Percentiles rank a stretch among this genome's conserved stretches.
These are phyloP conservation scores for Parasteatoda tepidariorum DNA, from an alignment of 1,140 invertebrate species.

Conservation along the genomic window DNA sequence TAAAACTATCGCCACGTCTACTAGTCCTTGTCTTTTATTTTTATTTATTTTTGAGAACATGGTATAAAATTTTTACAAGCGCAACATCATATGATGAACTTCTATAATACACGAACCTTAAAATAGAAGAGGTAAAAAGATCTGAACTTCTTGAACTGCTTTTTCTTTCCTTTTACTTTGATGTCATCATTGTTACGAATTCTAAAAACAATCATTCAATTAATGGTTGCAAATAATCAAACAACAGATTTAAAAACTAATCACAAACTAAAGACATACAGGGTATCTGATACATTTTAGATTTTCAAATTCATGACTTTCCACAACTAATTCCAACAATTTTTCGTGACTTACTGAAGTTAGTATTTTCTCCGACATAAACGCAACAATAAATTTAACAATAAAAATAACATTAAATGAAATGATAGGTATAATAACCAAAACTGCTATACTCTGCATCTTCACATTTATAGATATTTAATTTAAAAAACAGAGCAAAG, in stretches of 20 bases:
- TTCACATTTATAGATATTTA: too few relatives aligned
- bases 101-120: conserved; percentile 47
- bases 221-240: too few relatives aligned
- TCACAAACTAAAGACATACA: too few relatives aligned
- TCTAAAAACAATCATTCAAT: conserved; percentile 82
- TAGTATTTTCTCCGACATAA: background rate
- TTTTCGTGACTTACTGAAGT: background rate
- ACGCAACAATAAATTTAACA: background rate
- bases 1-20: conserved; percentile 29
- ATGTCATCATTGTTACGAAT: conserved; percentile 99
- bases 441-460: too few relatives aligned
- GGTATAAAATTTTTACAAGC: conserved; percentile 52
- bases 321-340: background rate
- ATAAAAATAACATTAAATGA: too few relatives aligned
- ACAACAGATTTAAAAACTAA: background rate
- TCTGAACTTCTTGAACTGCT: conserved; percentile 47
- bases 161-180: conserved; percentile 80
- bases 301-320: background rate
- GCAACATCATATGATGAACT: conserved; percentile 48
- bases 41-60: too few relatives aligned
- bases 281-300: too few relatives aligned
- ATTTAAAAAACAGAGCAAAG: too few relatives aligned
- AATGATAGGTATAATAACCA: too few relatives aligned
- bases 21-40: too few relatives aligned
- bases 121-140: conserved; percentile 51